Evolutionary conservation across 1,140 invertebrate genomes (phyloP).

Genomic region (Dendroctonus valens): DNA sequence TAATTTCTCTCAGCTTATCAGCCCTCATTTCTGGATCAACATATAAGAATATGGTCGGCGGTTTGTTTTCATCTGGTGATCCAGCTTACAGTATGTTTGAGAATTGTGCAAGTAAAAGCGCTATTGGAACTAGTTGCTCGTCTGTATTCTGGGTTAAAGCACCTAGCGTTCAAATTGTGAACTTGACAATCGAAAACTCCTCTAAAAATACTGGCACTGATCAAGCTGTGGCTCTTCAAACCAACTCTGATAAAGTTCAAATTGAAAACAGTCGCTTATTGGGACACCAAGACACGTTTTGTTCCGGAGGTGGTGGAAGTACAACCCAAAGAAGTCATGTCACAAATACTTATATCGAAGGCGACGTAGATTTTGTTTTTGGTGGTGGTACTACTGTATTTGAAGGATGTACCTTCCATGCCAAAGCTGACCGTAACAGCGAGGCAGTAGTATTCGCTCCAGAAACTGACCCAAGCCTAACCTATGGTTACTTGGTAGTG

Average conservation of each 20-base stretch:
- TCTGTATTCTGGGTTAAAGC: slow-evolving; percentile 10
- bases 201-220: slow-evolving; percentile 1
- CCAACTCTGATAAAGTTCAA: slow-evolving; percentile 11
- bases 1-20: slow-evolving; percentile 3
- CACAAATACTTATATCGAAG: slow-evolving; percentile 10
- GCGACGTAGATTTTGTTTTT: slow-evolving; percentile 22
- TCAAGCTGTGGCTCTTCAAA: slow-evolving; percentile 17
- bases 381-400: slow-evolving; percentile 12
- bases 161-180: not conserved
- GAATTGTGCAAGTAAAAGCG: slow-evolving; percentile 7
- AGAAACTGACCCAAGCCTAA: slow-evolving; percentile 1
- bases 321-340: slow-evolving; percentile 4
- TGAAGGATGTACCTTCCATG: slow-evolving; percentile 7
- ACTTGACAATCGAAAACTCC: slow-evolving; percentile 9
- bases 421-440: slow-evolving; percentile 9
- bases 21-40: not conserved
- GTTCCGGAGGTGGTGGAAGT: not conserved
- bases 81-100: slow-evolving; percentile 21
- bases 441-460: slow-evolving; percentile 16
- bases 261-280: slow-evolving; percentile 2
- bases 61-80: slow-evolving; percentile 4
- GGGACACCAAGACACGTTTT: slow-evolving; percentile 17
- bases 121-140: slow-evolving; percentile 19
- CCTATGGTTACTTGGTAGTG: slow-evolving; percentile 10
- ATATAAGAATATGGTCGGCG: slow-evolving; percentile 1